These are phyloP conservation scores for Xylocopa sonorina DNA, from an alignment of 1,140 invertebrate genomes.

Conservation along the genomic window DNA sequence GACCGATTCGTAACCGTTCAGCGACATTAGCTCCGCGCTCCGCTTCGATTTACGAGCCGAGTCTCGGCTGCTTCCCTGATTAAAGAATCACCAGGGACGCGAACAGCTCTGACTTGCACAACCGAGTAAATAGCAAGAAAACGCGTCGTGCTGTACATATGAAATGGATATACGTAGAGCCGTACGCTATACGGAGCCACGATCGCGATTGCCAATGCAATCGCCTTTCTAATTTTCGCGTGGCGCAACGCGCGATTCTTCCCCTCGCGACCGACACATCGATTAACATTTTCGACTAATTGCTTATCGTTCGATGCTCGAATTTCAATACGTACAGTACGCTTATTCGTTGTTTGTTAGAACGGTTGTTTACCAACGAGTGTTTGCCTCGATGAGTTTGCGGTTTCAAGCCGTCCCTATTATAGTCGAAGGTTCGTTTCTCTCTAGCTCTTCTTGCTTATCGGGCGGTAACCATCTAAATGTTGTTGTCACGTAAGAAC, in stretches of 20 bases:
- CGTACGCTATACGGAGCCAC: no score
- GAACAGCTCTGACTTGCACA: constrained; percentile 29
- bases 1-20: no score
- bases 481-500: constrained; percentile 47
- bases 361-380: background rate
- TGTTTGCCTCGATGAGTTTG: background rate
- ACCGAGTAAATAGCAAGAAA: background rate
- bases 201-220: constrained; percentile 64
- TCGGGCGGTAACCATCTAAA: constrained; percentile 43
- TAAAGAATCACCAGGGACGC: constrained; percentile 40
- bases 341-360: background rate
- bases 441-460: constrained; percentile 31
- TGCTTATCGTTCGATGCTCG: background rate
- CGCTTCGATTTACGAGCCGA: no score
- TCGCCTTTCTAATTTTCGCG: constrained; percentile 71
- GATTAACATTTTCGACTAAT: constrained; percentile 67
- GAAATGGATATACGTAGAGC: constrained; percentile 9
- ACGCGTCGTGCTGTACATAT: background rate
- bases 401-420: constrained; percentile 6
- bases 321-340: no score
- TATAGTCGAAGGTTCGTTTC: constrained; percentile 46
- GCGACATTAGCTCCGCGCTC: background rate
- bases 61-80: constrained; percentile 24
- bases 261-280: constrained; percentile 48
- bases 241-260: constrained; percentile 65